Percentiles rank a stretch among this genome's conserved stretches.
These are phyloP conservation scores for Trichonephila clavipes DNA, from an alignment of 1,140 invertebrate species.

Conservation along the genomic window DNA sequence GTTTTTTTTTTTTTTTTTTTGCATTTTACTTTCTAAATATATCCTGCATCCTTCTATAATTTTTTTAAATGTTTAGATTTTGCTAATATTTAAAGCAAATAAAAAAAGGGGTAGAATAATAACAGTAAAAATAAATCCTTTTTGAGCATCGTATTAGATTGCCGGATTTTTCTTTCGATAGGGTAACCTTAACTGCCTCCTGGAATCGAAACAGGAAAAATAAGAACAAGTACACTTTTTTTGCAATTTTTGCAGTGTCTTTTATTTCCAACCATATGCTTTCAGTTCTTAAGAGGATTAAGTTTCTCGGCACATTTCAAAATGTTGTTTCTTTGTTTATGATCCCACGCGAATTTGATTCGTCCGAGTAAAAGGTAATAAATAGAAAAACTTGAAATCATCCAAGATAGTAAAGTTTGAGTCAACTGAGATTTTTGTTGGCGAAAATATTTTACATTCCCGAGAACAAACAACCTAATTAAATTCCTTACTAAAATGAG, in stretches of 20 bases:
- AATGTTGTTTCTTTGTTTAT: not conserved
- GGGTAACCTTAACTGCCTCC: not conserved
- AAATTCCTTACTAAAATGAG: too few species aligned
- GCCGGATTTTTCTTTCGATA: not conserved
- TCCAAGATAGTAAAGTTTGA: not conserved
- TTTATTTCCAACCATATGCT: not conserved
- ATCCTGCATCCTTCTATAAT: too few species aligned
- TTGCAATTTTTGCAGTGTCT: not conserved
- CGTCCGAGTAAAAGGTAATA: not conserved
- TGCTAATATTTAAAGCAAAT: too few species aligned
- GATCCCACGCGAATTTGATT: conserved; percentile 8
- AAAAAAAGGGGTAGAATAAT: not conserved
- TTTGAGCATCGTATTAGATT: not conserved
- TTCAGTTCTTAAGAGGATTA: not conserved
- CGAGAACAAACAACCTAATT: too few species aligned
- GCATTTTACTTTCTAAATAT: too few species aligned
- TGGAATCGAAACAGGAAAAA: not conserved
- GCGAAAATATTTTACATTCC: too few species aligned
- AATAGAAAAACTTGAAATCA: not conserved
- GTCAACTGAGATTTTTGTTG: too few species aligned
- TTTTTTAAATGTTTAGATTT: too few species aligned
- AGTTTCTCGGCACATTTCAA: not conserved
- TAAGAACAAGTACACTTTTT: not conserved
- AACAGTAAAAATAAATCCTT: not conserved
- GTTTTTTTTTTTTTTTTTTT: too few species aligned